These are phyloP conservation scores for Emydocephalus ijimae DNA, from an alignment of 2,113 vertebrate species.

Conservation along the genomic window DNA sequence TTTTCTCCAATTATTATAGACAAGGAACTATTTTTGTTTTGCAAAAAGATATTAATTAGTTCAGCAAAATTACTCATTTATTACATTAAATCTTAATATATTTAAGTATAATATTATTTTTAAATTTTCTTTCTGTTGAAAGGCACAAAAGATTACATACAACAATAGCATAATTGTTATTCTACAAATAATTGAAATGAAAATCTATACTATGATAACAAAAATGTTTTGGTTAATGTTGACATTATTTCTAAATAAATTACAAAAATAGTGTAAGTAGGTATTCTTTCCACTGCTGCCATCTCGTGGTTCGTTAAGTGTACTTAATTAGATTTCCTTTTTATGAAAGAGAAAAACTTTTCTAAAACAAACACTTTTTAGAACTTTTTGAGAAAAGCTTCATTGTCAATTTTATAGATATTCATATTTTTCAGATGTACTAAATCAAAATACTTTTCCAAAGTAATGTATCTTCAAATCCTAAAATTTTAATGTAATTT, in stretches of 20 bases:
- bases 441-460: neutral
- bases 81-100: neutral
- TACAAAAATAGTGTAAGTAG: neutral
- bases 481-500: neutral
- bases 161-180: neutral
- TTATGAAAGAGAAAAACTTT: neutral
- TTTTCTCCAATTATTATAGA: neutral
- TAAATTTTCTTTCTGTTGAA: neutral
- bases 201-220: neutral
- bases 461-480: neutral
- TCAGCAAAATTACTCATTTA: neutral
- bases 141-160: neutral
- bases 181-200: neutral
- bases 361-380: neutral
- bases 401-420: neutral
- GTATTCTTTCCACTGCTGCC: conserved; percentile 67
- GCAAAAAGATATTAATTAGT: neutral
- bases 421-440: neutral
- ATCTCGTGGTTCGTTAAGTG: conserved; percentile 55
- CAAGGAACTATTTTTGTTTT: neutral
- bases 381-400: neutral
- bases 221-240: neutral
- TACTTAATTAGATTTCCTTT: neutral
- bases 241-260: conserved; percentile 1
- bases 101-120: neutral